A percentile compares a stretch with the other conserved stretches of the same genome.
Conservation (phyloP, 2,113 vertebrate species). For the Orthochromis malagaraziensis region DNA sequence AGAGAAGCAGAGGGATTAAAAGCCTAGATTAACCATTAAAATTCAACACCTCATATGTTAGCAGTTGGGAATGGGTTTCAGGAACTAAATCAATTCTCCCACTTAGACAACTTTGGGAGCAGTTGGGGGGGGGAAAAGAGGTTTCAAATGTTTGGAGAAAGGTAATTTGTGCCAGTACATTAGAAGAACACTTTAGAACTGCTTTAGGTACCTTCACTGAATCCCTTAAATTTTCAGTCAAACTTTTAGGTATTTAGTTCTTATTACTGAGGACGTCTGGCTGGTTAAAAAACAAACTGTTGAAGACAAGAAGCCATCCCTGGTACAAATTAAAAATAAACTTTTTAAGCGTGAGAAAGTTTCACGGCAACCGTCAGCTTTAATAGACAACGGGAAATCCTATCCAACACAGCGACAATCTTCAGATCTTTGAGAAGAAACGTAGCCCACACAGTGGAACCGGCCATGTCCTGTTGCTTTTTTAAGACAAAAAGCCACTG, state of each 20-base stretch:
- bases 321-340: background rate
- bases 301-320: background rate
- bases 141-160: background rate
- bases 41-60: slow-evolving; percentile 8
- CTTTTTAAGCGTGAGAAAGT: background rate
- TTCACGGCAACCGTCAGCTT: background rate
- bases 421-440: slow-evolving; percentile 20
- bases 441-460: slow-evolving; percentile 37
- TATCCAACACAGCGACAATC: background rate
- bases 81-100: background rate
- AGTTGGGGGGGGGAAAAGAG: background rate
- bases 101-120: background rate
- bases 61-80: background rate
- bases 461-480: slow-evolving; percentile 54
- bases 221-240: background rate
- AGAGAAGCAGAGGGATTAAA: slow-evolving; percentile 53
- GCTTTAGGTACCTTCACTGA: background rate
- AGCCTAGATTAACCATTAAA: slow-evolving; percentile 20
- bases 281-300: background rate
- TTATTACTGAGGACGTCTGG: background rate
- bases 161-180: background rate
- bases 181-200: background rate
- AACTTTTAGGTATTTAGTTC: background rate
- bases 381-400: slow-evolving; percentile 15
- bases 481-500: slow-evolving; percentile 66